These are phyloP conservation scores for Gasterosteus nipponicus DNA, from an alignment of 2,113 vertebrate species.

Conservation along the genomic window DNA sequence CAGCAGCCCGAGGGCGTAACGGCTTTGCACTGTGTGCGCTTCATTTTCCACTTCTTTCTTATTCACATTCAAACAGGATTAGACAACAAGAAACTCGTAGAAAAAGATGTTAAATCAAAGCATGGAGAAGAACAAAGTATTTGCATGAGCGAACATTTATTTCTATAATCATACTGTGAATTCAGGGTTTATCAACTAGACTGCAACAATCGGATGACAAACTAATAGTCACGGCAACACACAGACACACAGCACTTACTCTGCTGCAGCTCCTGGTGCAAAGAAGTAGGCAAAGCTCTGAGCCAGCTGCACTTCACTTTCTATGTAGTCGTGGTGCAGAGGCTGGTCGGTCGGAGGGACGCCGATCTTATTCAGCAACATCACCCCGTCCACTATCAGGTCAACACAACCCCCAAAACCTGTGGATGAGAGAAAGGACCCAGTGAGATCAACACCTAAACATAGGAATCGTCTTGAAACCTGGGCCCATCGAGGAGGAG, in stretches of 20 bases:
- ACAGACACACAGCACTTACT: constrained; percentile 75
- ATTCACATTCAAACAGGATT: background rate
- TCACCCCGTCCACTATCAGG: constrained; percentile 83
- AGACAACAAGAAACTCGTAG: background rate
- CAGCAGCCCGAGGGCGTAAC: background rate
- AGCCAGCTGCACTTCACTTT: constrained; percentile 80
- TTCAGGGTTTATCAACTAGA: background rate
- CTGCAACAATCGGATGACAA: background rate
- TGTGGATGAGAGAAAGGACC: constrained; percentile 36
- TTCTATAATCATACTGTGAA: no score
- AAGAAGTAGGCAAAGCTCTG: constrained; percentile 88
- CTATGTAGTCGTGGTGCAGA: constrained; percentile 83
- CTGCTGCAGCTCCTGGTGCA: constrained; percentile 85
- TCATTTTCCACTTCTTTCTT: background rate
- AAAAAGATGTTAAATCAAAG: background rate
- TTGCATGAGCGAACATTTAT: background rate
- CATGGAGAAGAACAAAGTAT: background rate
- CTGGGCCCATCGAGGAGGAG: no score
- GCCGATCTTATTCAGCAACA: constrained; percentile 81
- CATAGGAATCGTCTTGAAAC: background rate
- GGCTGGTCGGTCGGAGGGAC: constrained; percentile 76
- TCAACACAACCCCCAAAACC: constrained; percentile 88
- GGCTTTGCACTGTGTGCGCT: background rate
- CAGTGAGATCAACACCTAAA: background rate
- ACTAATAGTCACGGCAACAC: constrained; percentile 1